phyloP scores from a whole-genome alignment of 2,888 invertebrate genomes.

The Caenorhabditis zanzibari region DNA sequence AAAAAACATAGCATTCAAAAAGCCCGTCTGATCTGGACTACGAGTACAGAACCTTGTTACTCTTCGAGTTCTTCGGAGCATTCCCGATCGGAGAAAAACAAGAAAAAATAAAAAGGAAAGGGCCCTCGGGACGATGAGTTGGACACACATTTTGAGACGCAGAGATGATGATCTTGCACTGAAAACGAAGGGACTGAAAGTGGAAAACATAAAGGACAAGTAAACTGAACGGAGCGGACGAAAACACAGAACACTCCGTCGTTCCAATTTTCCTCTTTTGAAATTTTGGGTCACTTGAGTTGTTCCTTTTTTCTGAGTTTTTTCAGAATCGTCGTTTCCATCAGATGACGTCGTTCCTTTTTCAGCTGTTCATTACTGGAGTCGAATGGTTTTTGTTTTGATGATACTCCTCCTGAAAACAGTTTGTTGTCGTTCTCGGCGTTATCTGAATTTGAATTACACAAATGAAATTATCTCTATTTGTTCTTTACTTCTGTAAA shows the following conservation, averaged over 20 bases:
- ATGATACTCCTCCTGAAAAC: not conserved
- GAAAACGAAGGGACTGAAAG: conserved; percentile 45
- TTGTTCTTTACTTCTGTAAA: no score
- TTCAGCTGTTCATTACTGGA: not conserved
- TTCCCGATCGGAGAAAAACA: conserved; percentile 12
- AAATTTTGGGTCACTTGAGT: not conserved
- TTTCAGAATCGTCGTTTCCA: not conserved
- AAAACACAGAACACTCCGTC: conserved; percentile 53
- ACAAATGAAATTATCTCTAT: not conserved
- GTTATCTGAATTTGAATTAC: not conserved
- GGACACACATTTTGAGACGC: conserved; percentile 36
- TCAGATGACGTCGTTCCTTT: not conserved
- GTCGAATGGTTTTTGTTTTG: not conserved
- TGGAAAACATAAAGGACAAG: conserved; percentile 61
- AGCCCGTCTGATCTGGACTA: not conserved
- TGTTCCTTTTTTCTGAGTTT: not conserved
- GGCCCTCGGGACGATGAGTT: conserved; percentile 15
- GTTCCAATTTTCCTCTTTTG: conserved; percentile 1
- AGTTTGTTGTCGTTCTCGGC: not conserved
- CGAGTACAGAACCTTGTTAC: conserved; percentile 9
- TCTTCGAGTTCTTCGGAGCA: conserved; percentile 19
- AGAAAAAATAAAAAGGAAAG: not conserved
- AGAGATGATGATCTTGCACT: conserved; percentile 43
- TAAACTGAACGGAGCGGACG: conserved; percentile 59
- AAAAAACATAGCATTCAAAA: not conserved